Evolutionary conservation across 2,888 invertebrate species (phyloP), one percentile per base, ranked within the genome.

Genomic region (Melieria omissa): DNA sequence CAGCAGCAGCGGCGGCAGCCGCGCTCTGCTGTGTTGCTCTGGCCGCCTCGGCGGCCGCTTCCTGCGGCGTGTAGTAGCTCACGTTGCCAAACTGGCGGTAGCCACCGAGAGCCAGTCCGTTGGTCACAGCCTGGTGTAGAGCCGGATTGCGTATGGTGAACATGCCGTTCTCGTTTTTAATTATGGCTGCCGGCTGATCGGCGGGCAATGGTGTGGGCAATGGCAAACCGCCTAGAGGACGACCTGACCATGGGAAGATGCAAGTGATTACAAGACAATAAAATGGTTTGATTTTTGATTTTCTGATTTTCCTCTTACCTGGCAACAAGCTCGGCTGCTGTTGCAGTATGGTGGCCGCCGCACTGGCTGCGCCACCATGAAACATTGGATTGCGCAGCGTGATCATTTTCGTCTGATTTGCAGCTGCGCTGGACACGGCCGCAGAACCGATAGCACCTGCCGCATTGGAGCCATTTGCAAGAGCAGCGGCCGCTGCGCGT

Each of bases 311-410:
- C 4, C 29, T 54, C 2, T 57, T 74, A 85, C 85, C 80, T 78
- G 79, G 75, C 29, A 81, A 77, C 61, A 82, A 73, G 47, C 71
- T 54, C 9, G 76, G 75, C 71, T 80, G 75, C 74, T 81, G 78
- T 70, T 81, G 75, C 45, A 75, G 58, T 57, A 75, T 70, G 55
- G 83, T 75, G 52, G 76, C 71, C 47, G 77, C 67, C 45, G 77
- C 74, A 9, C 73, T 70, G 45, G 76, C 54, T 42, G 75, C 61
- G n/a, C 76, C 76, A 65, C 14, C 88, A 63, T 86, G 82, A 12
- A 94, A 94, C 88, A 94, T 92, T 0, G 94, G 94, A 86, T 94
- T 94, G 16, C 93, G 89, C 5, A 94, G 88, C 0, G 94, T 94
- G 64, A 94, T 92, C 90, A 93, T 93, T 77, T 91, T 91, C 58